phyloP scores from a whole-genome alignment of 2,797 vertebrate genomes.

The Sebastes minor region DNA sequence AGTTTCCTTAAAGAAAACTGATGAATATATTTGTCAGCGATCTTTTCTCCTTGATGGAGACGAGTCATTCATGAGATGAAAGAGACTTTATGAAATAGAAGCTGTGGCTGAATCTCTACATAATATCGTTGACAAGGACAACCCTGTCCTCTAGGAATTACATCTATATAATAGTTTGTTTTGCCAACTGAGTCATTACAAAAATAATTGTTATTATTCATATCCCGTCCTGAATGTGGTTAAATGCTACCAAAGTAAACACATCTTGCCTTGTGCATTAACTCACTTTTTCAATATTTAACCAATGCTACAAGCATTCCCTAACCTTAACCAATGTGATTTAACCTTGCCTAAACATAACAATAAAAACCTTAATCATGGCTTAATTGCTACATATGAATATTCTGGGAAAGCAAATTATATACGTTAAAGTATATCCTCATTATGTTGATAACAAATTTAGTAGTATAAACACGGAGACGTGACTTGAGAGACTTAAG shows the following conservation, averaged over 20 bases:
- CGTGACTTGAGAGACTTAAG: neutral
- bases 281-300: neutral
- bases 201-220: neutral
- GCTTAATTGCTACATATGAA: neutral
- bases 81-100: neutral
- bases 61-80: neutral
- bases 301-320: neutral
- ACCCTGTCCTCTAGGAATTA: neutral
- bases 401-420: neutral
- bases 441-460: neutral
- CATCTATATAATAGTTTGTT: neutral
- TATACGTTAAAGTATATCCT: neutral
- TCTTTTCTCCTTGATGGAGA: neutral
- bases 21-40: neutral
- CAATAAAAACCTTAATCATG: neutral
- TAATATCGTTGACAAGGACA: neutral
- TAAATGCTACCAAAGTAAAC: neutral
- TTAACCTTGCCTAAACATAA: neutral
- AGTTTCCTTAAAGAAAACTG: neutral
- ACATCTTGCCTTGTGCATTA: neutral
- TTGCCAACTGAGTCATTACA: neutral
- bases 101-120: neutral
- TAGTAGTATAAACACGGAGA: neutral
- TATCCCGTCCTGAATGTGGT: neutral
- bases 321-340: neutral